Conservation (phyloP, 2,113 vertebrate genomes). For the Brachyistius frenatus region DNA sequence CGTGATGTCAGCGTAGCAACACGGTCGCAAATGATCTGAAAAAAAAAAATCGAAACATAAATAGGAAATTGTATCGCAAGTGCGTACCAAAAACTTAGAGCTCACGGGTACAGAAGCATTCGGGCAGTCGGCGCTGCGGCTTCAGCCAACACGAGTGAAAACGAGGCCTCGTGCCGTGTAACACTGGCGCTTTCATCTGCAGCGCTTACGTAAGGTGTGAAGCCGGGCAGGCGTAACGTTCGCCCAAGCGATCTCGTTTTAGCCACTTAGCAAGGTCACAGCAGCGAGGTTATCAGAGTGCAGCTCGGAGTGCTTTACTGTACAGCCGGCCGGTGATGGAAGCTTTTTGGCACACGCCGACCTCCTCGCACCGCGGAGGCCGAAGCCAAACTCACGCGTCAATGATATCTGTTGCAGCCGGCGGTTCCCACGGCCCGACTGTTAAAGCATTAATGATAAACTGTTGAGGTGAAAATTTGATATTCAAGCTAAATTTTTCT, state of each 20-base stretch:
- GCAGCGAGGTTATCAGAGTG: conserved; percentile 48
- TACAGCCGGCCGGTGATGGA: conserved; percentile 13
- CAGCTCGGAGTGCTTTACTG: conserved; percentile 1
- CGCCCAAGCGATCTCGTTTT: conserved; percentile 62
- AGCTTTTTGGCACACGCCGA: conserved; percentile 18
- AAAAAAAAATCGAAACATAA: too few relatives aligned
- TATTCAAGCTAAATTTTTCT: too few relatives aligned
- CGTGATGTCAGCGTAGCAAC: too few relatives aligned
- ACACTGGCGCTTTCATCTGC: not conserved
- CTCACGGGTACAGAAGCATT: not conserved
- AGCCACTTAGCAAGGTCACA: conserved; percentile 61
- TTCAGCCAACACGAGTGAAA: conserved; percentile 2
- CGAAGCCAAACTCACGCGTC: conserved; percentile 13
- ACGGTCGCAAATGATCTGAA: too few relatives aligned
- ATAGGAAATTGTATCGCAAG: too few relatives aligned
- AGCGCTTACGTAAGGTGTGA: conserved; percentile 41
- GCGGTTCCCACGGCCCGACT: not conserved
- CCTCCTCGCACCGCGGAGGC: conserved; percentile 5
- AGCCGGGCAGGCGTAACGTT: conserved; percentile 48
- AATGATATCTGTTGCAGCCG: conserved; percentile 12
- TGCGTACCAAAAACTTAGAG: too few relatives aligned
- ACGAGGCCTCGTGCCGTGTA: conserved; percentile 16
- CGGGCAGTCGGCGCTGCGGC: not conserved
- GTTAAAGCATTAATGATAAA: not conserved
- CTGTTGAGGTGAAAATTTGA: too few relatives aligned